Base-by-base conservation (phyloP, 2,888 invertebrate species). In the Orthosia gothica region DNA sequence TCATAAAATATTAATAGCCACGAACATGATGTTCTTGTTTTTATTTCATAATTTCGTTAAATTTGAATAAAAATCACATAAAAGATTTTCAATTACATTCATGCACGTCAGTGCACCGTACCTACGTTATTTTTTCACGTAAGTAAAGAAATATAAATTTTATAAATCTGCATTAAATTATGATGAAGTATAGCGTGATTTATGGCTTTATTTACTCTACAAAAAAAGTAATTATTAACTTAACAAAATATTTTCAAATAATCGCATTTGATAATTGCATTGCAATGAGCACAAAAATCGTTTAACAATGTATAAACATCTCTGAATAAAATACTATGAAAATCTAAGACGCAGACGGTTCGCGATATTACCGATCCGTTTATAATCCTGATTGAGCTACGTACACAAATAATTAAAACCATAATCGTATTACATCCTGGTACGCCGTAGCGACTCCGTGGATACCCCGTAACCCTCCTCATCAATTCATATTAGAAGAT, bases 1-100 rank as follows among this genome's bases (percentile, higher is more conserved):
- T 82, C 84, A 85, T 91, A 88, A 91, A 91, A 90, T 89, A 91
- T 87, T 89, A 90, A 91, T 88, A 89, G 87, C 83, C 84, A 87
- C 88, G 84, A 88, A 87, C 90, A 89, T 85, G 84, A 87, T 89
- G 90, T 87, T 88, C 86, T 86, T 82, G 83, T 85, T 88, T 86
- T 85, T 86, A 82, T 88, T 88, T 83, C 81, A 82, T 87, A 84
- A 87, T 88, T 90, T 88, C 85, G 76, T 86, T 84, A 81, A 81
- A 87, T 87, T 87, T 87, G 77, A 87, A 87, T 87, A 86, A 87
- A 83, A 82, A 79, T 84, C 86, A 80, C 79, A 86, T 87, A 77
- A 86, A 84, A 84, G 69, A 74, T 87, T 86, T 87, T 87, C 87
- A 87, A 87, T 84, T 87, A 87, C 79, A 74, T 79, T 76, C 71